A percentile compares a stretch with the other conserved stretches of the same genome.
Conservation (phyloP, 2,113 vertebrate species). For the Tragulus kanchil region DNA sequence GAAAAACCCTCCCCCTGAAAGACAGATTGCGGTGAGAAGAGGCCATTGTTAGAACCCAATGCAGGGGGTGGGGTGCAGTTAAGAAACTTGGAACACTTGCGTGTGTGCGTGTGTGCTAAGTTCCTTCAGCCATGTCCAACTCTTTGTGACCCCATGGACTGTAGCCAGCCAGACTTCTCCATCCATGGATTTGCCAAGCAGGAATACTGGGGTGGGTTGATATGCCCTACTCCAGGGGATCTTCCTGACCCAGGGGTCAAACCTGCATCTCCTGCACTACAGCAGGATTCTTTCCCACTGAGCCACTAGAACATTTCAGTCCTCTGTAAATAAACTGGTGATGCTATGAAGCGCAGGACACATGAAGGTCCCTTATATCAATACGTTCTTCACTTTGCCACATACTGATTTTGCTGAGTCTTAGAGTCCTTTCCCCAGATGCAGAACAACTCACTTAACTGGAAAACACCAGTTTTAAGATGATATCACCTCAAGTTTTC, state of each 20-base stretch:
- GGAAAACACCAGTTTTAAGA: slow-evolving; percentile 1
- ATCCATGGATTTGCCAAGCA: no score
- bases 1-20: slow-evolving; percentile 92
- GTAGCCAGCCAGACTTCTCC: no score
- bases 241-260: no score
- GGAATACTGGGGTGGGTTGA: no score
- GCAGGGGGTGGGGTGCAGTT: background rate
- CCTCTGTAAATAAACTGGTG: slow-evolving; percentile 3
- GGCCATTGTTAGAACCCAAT: background rate
- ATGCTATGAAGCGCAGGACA: background rate
- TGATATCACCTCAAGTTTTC: background rate
- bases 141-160: no score
- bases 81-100: background rate
- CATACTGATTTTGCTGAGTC: background rate
- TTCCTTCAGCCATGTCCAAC: no score
- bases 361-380: background rate
- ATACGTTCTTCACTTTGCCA: background rate
- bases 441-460: slow-evolving; percentile 27
- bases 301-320: background rate
- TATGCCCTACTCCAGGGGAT: no score
- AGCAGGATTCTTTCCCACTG: no score
- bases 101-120: no score
- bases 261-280: no score
- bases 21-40: slow-evolving; percentile 89
- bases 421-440: background rate